Base-by-base conservation (phyloP, 2,113 vertebrate genomes). In the Misgurnus anguillicaudatus region DNA sequence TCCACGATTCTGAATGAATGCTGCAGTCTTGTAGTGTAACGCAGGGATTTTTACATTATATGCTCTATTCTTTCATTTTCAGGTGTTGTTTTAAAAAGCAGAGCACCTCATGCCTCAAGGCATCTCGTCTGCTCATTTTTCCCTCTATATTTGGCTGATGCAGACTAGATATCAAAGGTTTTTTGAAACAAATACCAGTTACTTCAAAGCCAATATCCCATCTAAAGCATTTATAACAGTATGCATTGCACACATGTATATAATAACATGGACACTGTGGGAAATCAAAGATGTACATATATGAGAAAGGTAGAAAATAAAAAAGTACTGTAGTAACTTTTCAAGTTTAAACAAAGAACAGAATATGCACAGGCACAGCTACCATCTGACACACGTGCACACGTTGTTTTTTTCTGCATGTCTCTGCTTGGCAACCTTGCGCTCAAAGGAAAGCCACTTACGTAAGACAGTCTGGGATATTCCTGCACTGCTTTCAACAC, bases 401-500 rank as follows among this genome's bases (percentile, higher is more conserved):
- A 79, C 45, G 64, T 6, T 13, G 16, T 17, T 63, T 39, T 64
- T 76, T 64, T 9, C 73, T 38, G 45, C 60, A 45, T 36, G 75
- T 82, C 66, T 64, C 80, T 84, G 61, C 73, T 81, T 89, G 87
- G 85, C 85, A 89, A 83, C 81, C 85, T 24, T 17, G 78, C 60
- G 75, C 17, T 58, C 73, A 83, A 78, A 76, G 85, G 81, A 84
- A 89, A 82, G 79, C 82, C 85, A 79, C 70, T 90, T 90, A 90
- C 88, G 84, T 83, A 91, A 90, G 69, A 51, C 5, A 65, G 55
- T 70, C 75, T 80, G 83, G 87, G 85, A 89, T 88, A 85, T 89
- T 90, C 84, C 87, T 86, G 70, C 19, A 64, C 79, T 72, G 74
- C 82, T 90, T 90, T 87, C 88, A 90, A 77, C 79, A 80, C 79